Base-by-base conservation (phyloP, 2,888 invertebrate species). In the Muschampia plurimacula region DNA sequence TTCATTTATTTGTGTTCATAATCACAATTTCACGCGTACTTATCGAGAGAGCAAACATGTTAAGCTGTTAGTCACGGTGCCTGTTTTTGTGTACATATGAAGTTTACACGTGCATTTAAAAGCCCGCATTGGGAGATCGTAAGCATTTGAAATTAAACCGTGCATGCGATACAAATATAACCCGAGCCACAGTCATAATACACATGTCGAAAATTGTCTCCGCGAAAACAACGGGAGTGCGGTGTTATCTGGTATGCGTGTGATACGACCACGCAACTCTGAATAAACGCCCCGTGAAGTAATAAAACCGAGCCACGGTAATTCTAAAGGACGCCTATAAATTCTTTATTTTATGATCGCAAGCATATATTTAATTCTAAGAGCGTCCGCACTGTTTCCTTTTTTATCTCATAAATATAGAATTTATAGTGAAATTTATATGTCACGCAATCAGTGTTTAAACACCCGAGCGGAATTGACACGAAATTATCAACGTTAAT, bases 311-410 rank as follows among this genome's bases (percentile, higher is more conserved):
- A 86, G 86, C 91, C 92, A 89, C 89, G 87, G 90, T 92, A 90
- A 92, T 89, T 89, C 89, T 89, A 91, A 92, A 92, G 93, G 93
- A 92, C 89, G 89, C 86, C 93, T 89, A 93, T 94, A 93, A 94
- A 93, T 93, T 92, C 91, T 91, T 90, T 90, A 92, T 93, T 93
- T 94, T 93, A 94, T 90, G 90, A 89, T 91, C 84, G 84, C 87
- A 80, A 86, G 87, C 89, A 91, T 89, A 92, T 92, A 92, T 93
- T 93, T 92, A 93, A 92, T 92, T 92, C 90, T 86, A 85, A 90
- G 88, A 88, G 87, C 85, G 86, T 88, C 87, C 86, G 84, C 86
- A 85, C 88, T 89, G 89, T 89, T 92, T 90, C 88, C 89, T 88
- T 91, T 52, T 90, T 90, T 88, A 85, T 89, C 86, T 86, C 84